These are phyloP conservation scores for Ardeotis arabs DNA, from an alignment of 2,113 vertebrate genomes.

Conservation along the genomic window DNA sequence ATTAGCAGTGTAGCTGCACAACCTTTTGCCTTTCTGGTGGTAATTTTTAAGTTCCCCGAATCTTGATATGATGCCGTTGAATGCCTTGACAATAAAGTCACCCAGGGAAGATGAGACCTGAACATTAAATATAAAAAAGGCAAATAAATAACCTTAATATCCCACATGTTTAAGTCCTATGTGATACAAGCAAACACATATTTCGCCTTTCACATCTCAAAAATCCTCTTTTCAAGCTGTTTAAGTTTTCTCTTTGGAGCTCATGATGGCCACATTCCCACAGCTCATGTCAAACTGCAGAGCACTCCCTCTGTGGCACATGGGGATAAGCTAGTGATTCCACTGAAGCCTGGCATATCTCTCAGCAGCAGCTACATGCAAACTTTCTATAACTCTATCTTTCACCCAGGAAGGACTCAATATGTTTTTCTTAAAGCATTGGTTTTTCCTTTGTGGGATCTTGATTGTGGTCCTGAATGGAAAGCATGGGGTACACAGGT, in stretches of 20 bases:
- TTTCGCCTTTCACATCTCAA: not conserved
- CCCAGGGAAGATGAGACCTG: not conserved
- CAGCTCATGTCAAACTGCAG: not conserved
- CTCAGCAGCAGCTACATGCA: not conserved
- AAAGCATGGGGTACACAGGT: not conserved
- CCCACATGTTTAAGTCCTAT: not conserved
- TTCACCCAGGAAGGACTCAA: not conserved
- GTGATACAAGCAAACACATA: fast-evolving
- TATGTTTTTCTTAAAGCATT: not conserved
- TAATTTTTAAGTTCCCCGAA: not conserved
- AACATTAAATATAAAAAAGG: not conserved
- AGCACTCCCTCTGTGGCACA: not conserved
- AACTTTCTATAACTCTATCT: not conserved
- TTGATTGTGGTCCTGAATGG: not conserved
- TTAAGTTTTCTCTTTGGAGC: not conserved
- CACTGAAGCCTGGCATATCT: not conserved
- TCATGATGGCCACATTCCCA: not conserved
- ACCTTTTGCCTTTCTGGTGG: not conserved
- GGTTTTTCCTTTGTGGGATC: not conserved
- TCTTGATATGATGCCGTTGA: not conserved
- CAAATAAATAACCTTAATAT: not conserved
- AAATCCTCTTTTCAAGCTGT: not conserved
- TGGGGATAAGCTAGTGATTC: not conserved
- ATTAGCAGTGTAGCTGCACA: not conserved
- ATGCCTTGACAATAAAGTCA: not conserved